phyloP scores from a whole-genome alignment of 2,113 vertebrate species.

The Coturnix japonica region DNA sequence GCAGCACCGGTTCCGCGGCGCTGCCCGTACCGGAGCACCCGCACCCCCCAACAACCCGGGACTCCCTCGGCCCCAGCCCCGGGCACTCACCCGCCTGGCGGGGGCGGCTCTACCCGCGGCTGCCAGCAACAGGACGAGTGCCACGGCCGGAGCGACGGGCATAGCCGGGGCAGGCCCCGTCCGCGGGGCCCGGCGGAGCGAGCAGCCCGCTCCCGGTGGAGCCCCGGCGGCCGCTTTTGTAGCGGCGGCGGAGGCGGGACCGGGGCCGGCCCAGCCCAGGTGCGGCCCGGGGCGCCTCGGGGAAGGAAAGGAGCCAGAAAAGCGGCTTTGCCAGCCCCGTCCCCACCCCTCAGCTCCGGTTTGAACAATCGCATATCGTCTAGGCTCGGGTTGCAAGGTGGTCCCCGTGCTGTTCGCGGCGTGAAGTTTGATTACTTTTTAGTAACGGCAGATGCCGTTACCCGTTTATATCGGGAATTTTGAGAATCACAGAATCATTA shows the following conservation, averaged over 20 bases:
- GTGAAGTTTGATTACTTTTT: neutral
- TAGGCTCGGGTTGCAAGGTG: neutral
- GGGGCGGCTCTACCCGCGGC: slow-evolving; percentile 62
- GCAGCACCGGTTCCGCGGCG: too few relatives aligned
- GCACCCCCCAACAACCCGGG: neutral
- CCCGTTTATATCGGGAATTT: neutral
- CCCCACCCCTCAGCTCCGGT: too few relatives aligned
- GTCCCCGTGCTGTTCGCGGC: neutral
- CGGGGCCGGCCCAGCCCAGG: neutral
- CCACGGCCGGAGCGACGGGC: neutral
- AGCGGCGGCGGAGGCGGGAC: neutral
- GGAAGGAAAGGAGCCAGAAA: neutral
- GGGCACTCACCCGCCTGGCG: slow-evolving; percentile 68
- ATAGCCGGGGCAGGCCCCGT: slow-evolving; percentile 1
- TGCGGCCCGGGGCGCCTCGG: neutral
- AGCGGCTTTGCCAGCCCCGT: neutral
- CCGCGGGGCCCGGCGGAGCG: neutral
- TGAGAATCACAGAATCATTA: neutral
- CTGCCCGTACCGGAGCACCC: neutral
- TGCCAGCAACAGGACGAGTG: slow-evolving; percentile 60
- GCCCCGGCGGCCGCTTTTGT: slow-evolving; percentile 4
- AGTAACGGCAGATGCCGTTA: neutral
- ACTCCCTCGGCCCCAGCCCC: too few relatives aligned
- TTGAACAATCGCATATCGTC: neutral
- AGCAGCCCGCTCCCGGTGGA: neutral